phyloP scores from a whole-genome alignment of 1,140 invertebrate genomes.

The Lucilia sericata region DNA sequence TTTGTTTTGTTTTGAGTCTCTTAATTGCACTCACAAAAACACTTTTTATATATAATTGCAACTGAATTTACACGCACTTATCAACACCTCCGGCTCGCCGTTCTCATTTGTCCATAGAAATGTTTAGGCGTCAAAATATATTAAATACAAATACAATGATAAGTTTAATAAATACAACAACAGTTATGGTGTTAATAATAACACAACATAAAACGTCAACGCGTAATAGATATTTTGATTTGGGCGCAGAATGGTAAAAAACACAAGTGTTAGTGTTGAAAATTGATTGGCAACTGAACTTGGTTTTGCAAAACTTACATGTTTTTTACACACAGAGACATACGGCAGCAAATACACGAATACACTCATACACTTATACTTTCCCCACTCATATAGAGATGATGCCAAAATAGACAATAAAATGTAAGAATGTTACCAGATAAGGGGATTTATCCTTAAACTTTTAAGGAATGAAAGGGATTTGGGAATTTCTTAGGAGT shows the following conservation, averaged over 20 bases:
- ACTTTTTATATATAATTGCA: neutral
- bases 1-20: neutral
- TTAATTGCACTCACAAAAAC: neutral
- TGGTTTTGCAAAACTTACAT: conserved; percentile 3
- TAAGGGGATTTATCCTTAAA: too few relatives aligned
- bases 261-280: conserved; percentile 32
- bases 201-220: neutral
- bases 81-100: neutral
- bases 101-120: neutral
- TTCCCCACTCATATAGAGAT: neutral
- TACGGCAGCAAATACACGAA: neutral
- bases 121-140: neutral
- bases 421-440: too few relatives aligned
- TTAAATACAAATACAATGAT: neutral
- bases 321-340: neutral
- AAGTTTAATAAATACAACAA: neutral
- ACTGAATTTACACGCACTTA: neutral
- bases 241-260: neutral
- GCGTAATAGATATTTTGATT: neutral
- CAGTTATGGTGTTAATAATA: neutral
- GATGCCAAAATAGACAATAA: neutral
- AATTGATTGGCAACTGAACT: conserved; percentile 39
- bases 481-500: too few relatives aligned
- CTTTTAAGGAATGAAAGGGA: too few relatives aligned
- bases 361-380: neutral